Evolutionary conservation across 2,888 invertebrate species (phyloP).

Genomic region (Drosophila paracracens): DNA sequence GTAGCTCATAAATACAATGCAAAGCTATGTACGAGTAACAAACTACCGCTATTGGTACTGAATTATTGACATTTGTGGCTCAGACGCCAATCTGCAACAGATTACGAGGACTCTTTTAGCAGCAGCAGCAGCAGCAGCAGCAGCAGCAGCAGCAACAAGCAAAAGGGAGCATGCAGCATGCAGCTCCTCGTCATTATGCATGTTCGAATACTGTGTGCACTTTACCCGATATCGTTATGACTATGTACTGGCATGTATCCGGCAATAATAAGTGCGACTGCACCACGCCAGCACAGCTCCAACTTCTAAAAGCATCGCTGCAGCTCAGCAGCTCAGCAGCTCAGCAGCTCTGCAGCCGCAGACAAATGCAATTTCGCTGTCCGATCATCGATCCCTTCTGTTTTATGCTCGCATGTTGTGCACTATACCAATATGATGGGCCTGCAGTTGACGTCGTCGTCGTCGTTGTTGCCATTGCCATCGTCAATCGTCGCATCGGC

Average conservation of each 20-base stretch:
- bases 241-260: conserved; percentile 31
- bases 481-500: conserved; percentile 49
- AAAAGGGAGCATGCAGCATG: neutral
- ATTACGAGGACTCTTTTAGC: conserved; percentile 54
- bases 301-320: neutral
- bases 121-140: neutral
- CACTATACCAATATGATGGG: conserved; percentile 61
- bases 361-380: conserved; percentile 71
- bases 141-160: neutral
- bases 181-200: conserved; percentile 57
- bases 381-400: conserved; percentile 73
- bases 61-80: conserved; percentile 73
- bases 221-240: conserved; percentile 65
- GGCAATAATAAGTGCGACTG: conserved; percentile 56
- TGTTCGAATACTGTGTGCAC: conserved; percentile 51
- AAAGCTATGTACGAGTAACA: conserved; percentile 11
- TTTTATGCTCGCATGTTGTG: conserved; percentile 61
- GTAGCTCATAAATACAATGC: conserved; percentile 28
- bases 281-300: conserved; percentile 6
- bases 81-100: conserved; percentile 69
- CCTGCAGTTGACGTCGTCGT: conserved; percentile 46
- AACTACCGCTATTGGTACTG: conserved; percentile 67
- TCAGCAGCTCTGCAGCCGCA: conserved; percentile 18
- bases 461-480: conserved; percentile 33
- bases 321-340: conserved; percentile 16